A percentile compares a stretch with the other conserved stretches of the same genome.
phyloP scores from a whole-genome alignment of 2,888 invertebrate genomes.

The Dorcus parallelipipedus region DNA sequence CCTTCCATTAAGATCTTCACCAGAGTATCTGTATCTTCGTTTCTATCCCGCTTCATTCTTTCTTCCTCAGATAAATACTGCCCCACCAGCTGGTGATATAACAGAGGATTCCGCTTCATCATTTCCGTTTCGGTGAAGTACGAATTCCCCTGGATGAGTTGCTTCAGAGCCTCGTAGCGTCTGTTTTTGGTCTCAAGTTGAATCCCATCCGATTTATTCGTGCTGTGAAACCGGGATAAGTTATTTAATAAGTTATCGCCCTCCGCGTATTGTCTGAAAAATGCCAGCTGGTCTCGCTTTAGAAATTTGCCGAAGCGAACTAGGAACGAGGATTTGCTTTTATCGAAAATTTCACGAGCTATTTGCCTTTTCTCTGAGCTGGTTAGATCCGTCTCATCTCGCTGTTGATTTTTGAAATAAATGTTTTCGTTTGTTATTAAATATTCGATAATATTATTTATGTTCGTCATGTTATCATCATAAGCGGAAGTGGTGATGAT shows the following conservation, averaged over 20 bases:
- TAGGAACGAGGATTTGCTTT: conserved; percentile 69
- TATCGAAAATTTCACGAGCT: conserved; percentile 60
- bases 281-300: conserved; percentile 63
- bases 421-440: conserved; percentile 60
- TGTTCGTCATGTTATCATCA: conserved; percentile 38
- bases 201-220: conserved; percentile 38
- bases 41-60: conserved; percentile 58
- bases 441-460: conserved; percentile 54
- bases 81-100: conserved; percentile 88
- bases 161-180: conserved; percentile 76
- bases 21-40: conserved; percentile 60
- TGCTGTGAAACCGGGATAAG: conserved; percentile 56
- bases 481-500: too few species aligned
- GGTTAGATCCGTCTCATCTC: conserved; percentile 71
- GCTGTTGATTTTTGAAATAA: conserved; percentile 79
- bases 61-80: conserved; percentile 79
- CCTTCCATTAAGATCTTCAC: conserved; percentile 77
- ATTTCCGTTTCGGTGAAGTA: conserved; percentile 93
- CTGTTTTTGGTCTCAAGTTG: conserved; percentile 60
- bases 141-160: conserved; percentile 62
- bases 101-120: conserved; percentile 85
- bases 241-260: conserved; percentile 57
- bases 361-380: conserved; percentile 67
- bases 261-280: conserved; percentile 56
- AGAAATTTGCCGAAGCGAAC: conserved; percentile 73